Evolutionary conservation across 2,113 vertebrate genomes (phyloP), one percentile per base, ranked within the genome.

Genomic region (Scomber japonicus): DNA sequence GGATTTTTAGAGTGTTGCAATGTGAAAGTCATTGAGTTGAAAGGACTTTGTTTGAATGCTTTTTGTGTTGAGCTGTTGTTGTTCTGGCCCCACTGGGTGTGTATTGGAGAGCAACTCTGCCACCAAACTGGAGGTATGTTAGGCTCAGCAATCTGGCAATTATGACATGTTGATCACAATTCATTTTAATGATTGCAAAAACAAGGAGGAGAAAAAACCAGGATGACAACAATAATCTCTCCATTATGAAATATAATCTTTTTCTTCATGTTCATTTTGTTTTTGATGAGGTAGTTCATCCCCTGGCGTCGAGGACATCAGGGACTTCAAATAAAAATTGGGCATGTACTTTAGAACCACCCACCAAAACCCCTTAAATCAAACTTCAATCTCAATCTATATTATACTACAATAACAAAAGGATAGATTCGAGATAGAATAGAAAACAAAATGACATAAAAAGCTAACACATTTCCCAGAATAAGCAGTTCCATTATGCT

Each of bases 141-240:
- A 80, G 71, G 54, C 72, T 71, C 62, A 76, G 78, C 60, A 80
- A 60, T 76, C 76, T 80, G 49, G 55, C 67, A 51, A 77, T 76
- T 72, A 80, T 48, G 40, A 55, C 40, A 74, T 70, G 57, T 24
- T 56, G 50, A 55, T 17, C 27, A 56, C 35, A 63, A 63, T 63
- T 63, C 5, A 24, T 69, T 61, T 60, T 61, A 35, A 45, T 40
- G 6, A 60, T 24, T 14, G 17, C 24, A 16, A 65, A 61, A 80
- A 61, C 50, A 15, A 19, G 71, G 15, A 55, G 48, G 56, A 9
- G 59, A 46, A 54, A 54, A 51, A 61, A 19, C 77, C 55, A 71
- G 60, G 27, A 71, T n/a, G 64, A 61, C 48, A 62, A 71, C 19
- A 7, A 48, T n/a, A 66, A 19, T 53, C 46, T 30, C 15, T 63